Evolutionary conservation across 2,113 vertebrate genomes (phyloP), one percentile per base, ranked within the genome.

Genomic region (Pelodiscus sinensis): DNA sequence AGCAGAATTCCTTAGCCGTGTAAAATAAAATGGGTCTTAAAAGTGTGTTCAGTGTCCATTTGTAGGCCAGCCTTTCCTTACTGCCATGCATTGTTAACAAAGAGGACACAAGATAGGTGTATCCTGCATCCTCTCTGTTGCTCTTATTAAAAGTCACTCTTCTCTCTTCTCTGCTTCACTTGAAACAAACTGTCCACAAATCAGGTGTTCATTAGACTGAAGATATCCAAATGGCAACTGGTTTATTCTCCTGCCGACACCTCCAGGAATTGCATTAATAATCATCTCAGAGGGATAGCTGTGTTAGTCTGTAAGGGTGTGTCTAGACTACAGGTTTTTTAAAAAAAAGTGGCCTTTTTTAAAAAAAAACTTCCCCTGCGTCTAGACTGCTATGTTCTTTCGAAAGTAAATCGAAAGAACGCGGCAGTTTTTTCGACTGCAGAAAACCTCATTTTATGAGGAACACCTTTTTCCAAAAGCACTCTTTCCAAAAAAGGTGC

Each of bases 221-320:
- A 87, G 95, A 93, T 90, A 88, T 81, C 84, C 96, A 95, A 96
- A 83, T 87, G 94, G 96, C 97, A 96, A 94, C 84, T 90, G 88
- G 95, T 97, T 97, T 96, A 96, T 97, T 97, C 94, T 96, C 88
- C 94, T 94, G 95, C 93, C 93, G 96, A 87, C 88, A 92, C 85
- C 86, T 92, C 92, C 57, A 92, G 73, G 86, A 94, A 96, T 84
- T 95, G 81, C 86, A 94, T 96, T 95, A 95, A 92, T 93, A 96
- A 96, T 44, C 5, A 44, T 44, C 44, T 44, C 44, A 44, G 44
- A 44, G 44, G 6, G 44, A 44, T 44, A 44, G 44, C 44, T 44
- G 44, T 44, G 44, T 44, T 44, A 44, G 44, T 44, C 44, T 44
- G 44, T 44, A 44, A 44, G 44, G 44, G 5, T 44, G 44, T 44